These are phyloP conservation scores for Corapipo altera DNA, from an alignment of 2,113 vertebrate genomes.

Conservation along the genomic window DNA sequence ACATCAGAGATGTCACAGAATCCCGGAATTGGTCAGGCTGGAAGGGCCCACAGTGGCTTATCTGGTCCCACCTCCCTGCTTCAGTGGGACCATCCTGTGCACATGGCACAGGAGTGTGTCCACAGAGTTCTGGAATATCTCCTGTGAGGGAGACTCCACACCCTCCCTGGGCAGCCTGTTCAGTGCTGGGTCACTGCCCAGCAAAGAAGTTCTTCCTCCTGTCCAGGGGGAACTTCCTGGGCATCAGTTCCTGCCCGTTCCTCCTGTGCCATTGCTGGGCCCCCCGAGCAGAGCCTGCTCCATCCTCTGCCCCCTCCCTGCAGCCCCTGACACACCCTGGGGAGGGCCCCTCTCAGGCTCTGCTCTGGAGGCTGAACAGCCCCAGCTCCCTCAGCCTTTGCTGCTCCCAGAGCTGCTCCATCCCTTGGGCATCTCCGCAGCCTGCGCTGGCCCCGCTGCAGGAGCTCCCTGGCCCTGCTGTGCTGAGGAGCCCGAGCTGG, in stretches of 20 bases:
- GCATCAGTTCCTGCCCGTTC: not conserved
- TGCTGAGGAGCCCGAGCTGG: not conserved
- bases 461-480: not conserved
- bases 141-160: not conserved
- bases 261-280: not conserved
- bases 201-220: not conserved
- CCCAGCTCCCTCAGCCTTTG: not conserved
- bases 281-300: not conserved
- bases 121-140: not conserved
- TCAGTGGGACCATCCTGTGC: not conserved
- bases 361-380: not conserved
- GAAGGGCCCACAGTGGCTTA: not conserved
- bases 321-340: accelerated
- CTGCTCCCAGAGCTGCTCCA: not conserved
- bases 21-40: too few relatives aligned
- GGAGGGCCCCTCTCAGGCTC: not conserved
- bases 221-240: not conserved
- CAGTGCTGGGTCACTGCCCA: not conserved
- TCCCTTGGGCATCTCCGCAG: not conserved
- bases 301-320: not conserved
- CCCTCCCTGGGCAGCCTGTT: not conserved
- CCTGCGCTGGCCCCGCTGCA: not conserved
- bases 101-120: not conserved
- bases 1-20: not conserved
- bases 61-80: not conserved